Evolutionary conservation across 2,113 vertebrate species (phyloP).

Genomic region (Apaloderma vittatum): DNA sequence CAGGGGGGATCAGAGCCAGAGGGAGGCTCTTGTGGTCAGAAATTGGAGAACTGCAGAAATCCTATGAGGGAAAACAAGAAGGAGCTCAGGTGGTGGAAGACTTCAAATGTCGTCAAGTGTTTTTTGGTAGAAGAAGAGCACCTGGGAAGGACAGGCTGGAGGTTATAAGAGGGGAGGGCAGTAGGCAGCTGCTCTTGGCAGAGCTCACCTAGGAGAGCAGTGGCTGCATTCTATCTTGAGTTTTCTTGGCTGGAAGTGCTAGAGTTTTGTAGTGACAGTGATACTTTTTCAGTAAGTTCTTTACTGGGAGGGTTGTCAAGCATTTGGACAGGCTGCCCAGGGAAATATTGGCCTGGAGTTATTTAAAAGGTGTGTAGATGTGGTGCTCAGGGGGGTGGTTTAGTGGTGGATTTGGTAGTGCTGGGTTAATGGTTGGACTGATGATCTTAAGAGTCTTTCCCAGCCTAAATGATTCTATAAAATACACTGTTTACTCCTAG

Average conservation of each 20-base stretch:
- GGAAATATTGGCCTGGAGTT: no score
- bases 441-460: no score
- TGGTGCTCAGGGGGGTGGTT: no score
- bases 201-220: not conserved
- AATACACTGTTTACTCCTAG: rapidly evolving
- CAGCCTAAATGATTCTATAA: no score
- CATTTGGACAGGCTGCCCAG: no score
- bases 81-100: not conserved
- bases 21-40: no score
- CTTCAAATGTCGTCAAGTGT: not conserved
- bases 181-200: rapidly evolving
- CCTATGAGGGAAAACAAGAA: not conserved
- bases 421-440: no score
- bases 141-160: not conserved
- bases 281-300: no score
- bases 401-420: no score
- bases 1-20: no score
- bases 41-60: not conserved
- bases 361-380: no score
- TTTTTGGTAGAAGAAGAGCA: not conserved
- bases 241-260: not conserved
- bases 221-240: not conserved
- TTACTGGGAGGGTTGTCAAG: no score
- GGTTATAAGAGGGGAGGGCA: not conserved
- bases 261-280: not conserved